Conservation (phyloP, 2,797 vertebrate genomes). For the Danionella dracula region DNA sequence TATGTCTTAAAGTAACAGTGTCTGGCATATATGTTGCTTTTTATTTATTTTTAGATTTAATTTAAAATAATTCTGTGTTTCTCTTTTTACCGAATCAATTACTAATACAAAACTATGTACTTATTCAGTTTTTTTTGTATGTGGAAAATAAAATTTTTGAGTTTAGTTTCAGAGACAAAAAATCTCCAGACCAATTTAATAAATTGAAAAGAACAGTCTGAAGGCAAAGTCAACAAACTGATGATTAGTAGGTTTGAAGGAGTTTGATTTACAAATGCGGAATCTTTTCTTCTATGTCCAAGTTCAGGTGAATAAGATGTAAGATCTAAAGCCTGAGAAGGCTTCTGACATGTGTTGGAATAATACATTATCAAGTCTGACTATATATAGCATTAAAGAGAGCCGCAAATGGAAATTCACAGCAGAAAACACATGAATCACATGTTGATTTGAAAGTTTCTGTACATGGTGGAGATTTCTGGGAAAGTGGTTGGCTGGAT, state of each 20-base stretch:
- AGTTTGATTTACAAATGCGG: background rate
- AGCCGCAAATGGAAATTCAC: background rate
- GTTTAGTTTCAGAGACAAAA: background rate
- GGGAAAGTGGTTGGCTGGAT: background rate
- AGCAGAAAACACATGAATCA: background rate
- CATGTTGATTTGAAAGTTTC: background rate
- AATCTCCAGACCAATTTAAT: background rate
- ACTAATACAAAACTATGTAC: too few relatives aligned
- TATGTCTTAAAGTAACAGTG: too few relatives aligned
- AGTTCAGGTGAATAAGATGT: background rate
- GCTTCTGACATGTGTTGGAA: background rate
- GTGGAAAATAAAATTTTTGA: too few relatives aligned
- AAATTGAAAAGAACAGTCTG: background rate
- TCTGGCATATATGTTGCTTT: too few relatives aligned
- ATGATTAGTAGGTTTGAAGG: background rate
- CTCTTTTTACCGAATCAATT: too few relatives aligned
- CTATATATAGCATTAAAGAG: background rate
- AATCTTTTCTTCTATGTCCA: background rate
- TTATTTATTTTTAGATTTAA: too few relatives aligned
- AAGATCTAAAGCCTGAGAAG: background rate
- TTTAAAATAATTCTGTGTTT: too few relatives aligned
- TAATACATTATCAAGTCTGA: background rate
- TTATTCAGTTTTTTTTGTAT: too few relatives aligned
- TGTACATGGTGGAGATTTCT: background rate
- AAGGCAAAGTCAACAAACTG: background rate